Percentiles rank a stretch among this genome's conserved stretches.
Conservation (phyloP, 2,113 vertebrate genomes). For the Saguinus midas region DNA sequence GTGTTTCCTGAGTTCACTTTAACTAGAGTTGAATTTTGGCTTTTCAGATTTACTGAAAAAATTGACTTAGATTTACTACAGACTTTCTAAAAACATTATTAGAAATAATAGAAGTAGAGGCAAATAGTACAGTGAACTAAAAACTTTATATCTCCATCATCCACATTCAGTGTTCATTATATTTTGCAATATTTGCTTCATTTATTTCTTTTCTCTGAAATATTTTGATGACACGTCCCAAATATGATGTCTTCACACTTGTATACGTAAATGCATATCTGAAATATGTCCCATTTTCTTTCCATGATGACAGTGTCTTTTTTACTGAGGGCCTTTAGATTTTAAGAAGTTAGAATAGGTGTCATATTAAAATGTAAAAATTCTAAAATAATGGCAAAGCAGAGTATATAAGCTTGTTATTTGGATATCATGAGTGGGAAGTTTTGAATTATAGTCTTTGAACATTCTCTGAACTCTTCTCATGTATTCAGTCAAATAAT, state of each 20-base stretch:
- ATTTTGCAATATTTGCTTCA: neutral
- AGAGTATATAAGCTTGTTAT: neutral
- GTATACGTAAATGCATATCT: neutral
- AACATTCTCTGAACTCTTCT: neutral
- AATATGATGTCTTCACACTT: neutral
- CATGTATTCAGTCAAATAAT: neutral
- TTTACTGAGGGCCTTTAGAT: neutral
- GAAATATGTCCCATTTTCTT: conserved; percentile 1
- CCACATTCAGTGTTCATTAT: neutral
- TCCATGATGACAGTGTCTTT: neutral
- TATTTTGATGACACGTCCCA: neutral
- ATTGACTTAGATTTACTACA: neutral
- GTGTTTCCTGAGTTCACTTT: conserved; percentile 26
- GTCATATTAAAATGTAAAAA: neutral
- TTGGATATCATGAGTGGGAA: neutral
- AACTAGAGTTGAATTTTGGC: conserved; percentile 6
- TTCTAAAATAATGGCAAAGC: neutral
- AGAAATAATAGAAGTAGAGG: neutral
- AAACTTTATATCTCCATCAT: neutral
- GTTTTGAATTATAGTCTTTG: conserved; percentile 5
- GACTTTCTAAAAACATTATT: neutral
- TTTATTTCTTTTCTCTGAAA: neutral
- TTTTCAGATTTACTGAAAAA: conserved; percentile 36
- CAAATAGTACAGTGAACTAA: neutral
- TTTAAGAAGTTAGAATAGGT: neutral